Percentiles rank a stretch among this genome's conserved stretches.
Conservation (phyloP, 2,113 vertebrate genomes). For the Phodopus roborovskii region DNA sequence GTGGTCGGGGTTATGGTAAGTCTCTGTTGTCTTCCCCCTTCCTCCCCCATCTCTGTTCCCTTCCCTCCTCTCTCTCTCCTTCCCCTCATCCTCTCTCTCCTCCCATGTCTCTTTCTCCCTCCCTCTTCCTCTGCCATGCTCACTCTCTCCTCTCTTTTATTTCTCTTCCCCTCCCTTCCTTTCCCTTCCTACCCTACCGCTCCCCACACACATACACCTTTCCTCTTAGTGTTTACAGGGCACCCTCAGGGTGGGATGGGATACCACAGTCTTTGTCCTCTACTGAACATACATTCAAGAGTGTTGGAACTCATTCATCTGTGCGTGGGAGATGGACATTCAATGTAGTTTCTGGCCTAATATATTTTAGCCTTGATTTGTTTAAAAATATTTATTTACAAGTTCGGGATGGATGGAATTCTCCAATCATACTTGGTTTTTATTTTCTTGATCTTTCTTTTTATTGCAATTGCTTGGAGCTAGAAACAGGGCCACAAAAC, state of each 20-base stretch:
- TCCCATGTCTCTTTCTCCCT: too few relatives aligned
- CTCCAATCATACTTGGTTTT: conserved; percentile 50
- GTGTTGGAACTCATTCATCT: not conserved
- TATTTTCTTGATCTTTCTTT: conserved; percentile 59
- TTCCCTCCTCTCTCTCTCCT: not conserved
- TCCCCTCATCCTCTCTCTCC: not conserved
- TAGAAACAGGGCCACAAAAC: conserved; percentile 60
- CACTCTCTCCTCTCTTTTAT: not conserved
- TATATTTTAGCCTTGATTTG: not conserved
- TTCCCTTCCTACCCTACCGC: not conserved
- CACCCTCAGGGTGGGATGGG: not conserved
- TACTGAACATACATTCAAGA: conserved; percentile 14
- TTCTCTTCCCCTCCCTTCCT: not conserved
- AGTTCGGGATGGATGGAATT: not conserved
- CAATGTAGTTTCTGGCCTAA: not conserved
- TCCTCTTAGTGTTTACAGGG: not conserved
- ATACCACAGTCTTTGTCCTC: conserved; percentile 10
- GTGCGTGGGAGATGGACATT: not conserved
- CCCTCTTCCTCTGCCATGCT: too few relatives aligned
- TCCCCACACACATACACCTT: too few relatives aligned
- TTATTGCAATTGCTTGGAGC: conserved; percentile 54
- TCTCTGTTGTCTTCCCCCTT: not conserved
- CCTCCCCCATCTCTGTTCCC: too few relatives aligned
- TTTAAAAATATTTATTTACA: conserved; percentile 28
- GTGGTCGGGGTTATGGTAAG: not conserved